These are phyloP conservation scores for Episyrphus balteatus DNA, from an alignment of 1,140 invertebrate genomes.

Conservation along the genomic window DNA sequence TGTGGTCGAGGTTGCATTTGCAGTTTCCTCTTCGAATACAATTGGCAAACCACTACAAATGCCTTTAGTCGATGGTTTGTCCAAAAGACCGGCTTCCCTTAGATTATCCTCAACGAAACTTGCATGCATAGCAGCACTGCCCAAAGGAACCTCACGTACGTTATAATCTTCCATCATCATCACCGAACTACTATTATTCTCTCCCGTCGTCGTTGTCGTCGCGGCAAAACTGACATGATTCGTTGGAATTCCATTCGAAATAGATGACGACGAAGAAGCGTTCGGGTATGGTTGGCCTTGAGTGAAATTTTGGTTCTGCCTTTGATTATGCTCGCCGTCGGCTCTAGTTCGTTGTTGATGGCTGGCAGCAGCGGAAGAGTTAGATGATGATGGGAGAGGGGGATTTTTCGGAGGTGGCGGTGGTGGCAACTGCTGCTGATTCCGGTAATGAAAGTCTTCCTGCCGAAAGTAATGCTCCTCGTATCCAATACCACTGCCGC, in stretches of 20 bases:
- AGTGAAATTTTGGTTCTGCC: neutral
- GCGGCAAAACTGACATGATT: neutral
- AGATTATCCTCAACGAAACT: neutral
- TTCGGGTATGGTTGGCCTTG: conserved; percentile 2
- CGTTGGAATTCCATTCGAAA: neutral
- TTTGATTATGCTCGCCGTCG: neutral
- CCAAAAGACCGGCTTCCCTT: neutral
- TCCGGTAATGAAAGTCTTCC: neutral
- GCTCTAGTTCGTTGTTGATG: neutral
- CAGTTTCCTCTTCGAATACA: conserved; percentile 10
- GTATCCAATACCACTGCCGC: neutral
- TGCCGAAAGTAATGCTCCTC: neutral
- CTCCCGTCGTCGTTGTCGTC: neutral
- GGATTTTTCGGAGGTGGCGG: neutral
- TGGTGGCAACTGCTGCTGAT: neutral
- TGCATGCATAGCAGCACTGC: too few species aligned
- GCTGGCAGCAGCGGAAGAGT: neutral
- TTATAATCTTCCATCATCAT: too few species aligned
- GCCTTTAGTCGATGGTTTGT: neutral
- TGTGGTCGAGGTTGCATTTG: conserved; percentile 5
- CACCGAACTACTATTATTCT: neutral
- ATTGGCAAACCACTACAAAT: conserved; percentile 6
- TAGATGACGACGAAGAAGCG: neutral
- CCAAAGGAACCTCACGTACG: too few species aligned
- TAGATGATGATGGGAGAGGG: neutral